Base-by-base conservation (phyloP, 2,797 vertebrate genomes). In the Sphaeramia orbicularis region DNA sequence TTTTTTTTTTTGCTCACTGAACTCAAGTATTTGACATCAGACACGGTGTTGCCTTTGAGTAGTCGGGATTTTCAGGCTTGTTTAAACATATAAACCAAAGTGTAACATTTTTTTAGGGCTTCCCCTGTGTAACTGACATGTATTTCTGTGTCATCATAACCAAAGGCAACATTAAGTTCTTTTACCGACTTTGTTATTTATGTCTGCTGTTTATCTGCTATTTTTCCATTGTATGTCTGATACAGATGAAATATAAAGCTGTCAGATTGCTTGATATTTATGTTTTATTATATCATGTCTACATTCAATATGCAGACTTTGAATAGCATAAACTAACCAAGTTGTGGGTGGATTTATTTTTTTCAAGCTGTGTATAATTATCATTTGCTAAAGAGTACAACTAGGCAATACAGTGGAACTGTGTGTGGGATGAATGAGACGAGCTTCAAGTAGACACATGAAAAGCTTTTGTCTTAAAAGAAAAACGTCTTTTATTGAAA, bases 61-160 rank as follows among this genome's bases (percentile, higher is more conserved):
- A 12, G 57, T 55, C 43, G 13, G 49, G 36, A 15, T 66, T 58
- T 59, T 54, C 42, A 35, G 53, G 42, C 53, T 84, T 70, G 72
- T n/a, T 75, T 54, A 41, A 42, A 27, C 41, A 21, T 67, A 49
- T 74, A 10, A 84, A 88, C 89, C 87, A 89, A 90, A 89, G 79
- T 74, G 24, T 68, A 52, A 56, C n/a, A 47, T 15, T 53, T 18
- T 53, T 35, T 66, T 18, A 59, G 32, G 4, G 54, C 53, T 83
- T 74, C 59, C 44, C 37, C 38, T 42, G 30, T 63, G 37, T 71
- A 83, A 15, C 63, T 62, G 27, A 54, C 71, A 36, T 75, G 57
- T 50, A 18, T 69, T 52, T 70, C 78, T 47, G 7, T 66, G 58
- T 71, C 48, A 61, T 73, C 13, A 49, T 60, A 79, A 73, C 76